A percentile compares a stretch with the other conserved stretches of the same genome.
Conservation (phyloP, 92 coral and sea anemone species). For the Epizoanthus fatuus region DNA sequence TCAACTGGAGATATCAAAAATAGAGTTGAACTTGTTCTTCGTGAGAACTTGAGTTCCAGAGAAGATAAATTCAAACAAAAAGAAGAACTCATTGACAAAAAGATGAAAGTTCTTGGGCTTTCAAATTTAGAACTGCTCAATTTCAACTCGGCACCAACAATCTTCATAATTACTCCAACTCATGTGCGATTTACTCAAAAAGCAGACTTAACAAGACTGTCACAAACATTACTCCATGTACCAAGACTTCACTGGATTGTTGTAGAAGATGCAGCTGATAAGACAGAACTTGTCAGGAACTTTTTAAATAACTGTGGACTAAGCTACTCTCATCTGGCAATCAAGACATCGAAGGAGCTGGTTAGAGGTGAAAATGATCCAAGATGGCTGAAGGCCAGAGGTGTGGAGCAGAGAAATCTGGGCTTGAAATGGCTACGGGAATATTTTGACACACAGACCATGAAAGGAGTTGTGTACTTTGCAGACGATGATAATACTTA, state of each 20-base stretch:
- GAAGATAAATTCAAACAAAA: conserved; percentile 57
- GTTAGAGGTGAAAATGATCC: conserved; percentile 81
- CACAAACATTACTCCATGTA: conserved; percentile 91
- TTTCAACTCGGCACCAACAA: conserved; percentile 57
- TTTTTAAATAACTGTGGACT: conserved; percentile 78
- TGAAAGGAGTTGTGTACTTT: conserved; percentile 91
- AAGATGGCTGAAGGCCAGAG: conserved; percentile 95
- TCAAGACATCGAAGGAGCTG: conserved; percentile 77
- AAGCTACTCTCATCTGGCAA: conserved; percentile 82
- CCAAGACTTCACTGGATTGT: conserved; percentile 94
- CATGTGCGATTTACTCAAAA: conserved; percentile 88
- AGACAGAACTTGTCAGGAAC: conserved; percentile 69
- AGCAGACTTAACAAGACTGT: conserved; percentile 95
- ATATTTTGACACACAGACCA: conserved; percentile 43
- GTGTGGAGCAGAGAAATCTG: conserved; percentile 94
- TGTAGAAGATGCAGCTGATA: conserved; percentile 85
- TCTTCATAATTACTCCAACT: conserved; percentile 93
- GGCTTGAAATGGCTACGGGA: conserved; percentile 88
- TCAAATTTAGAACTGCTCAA: conserved; percentile 27
- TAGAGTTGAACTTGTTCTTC: conserved; percentile 31
- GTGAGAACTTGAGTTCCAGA: conserved; percentile 57
- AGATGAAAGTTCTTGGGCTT: conserved; percentile 74
- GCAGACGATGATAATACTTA: conserved; percentile 99
- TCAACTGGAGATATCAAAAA: conserved; percentile 8
- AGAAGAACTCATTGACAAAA: conserved; percentile 61